Evolutionary conservation across 2,113 vertebrate species (phyloP).

Genomic region (Tor tambroides): DNA sequence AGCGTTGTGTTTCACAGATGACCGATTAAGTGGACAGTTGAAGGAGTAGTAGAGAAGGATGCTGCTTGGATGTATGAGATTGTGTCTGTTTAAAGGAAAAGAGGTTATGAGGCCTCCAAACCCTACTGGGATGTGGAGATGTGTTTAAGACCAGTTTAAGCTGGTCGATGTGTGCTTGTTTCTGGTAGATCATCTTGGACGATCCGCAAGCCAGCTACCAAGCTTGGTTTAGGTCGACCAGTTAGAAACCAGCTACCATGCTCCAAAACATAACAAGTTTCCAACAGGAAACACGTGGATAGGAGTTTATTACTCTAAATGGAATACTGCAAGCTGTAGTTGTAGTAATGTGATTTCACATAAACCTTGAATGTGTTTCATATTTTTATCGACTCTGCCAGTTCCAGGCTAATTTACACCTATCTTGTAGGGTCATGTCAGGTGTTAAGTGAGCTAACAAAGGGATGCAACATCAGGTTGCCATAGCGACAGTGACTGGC

Average conservation of each 20-base stretch:
- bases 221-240: not conserved
- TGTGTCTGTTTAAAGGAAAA: constrained; percentile 41
- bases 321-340: not conserved
- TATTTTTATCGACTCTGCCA: not conserved
- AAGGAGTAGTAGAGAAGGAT: not conserved
- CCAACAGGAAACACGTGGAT: not conserved
- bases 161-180: not conserved
- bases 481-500: not conserved
- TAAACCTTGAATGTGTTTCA: not conserved
- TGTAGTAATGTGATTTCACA: no score
- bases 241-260: not conserved
- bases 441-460: not conserved
- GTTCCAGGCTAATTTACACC: not conserved
- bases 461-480: constrained; percentile 5
- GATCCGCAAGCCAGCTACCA: not conserved
- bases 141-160: not conserved
- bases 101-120: constrained; percentile 2
- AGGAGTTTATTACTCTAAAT: not conserved
- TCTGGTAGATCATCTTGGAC: not conserved
- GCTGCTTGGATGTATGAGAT: not conserved
- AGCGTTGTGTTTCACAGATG: constrained; percentile 39
- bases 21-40: not conserved
- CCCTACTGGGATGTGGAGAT: not conserved
- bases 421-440: constrained; percentile 1
- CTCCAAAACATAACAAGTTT: not conserved